A percentile compares a stretch with the other conserved stretches of the same genome.
These are phyloP conservation scores for Alca torda DNA, from an alignment of 2,797 vertebrate species.

Conservation along the genomic window DNA sequence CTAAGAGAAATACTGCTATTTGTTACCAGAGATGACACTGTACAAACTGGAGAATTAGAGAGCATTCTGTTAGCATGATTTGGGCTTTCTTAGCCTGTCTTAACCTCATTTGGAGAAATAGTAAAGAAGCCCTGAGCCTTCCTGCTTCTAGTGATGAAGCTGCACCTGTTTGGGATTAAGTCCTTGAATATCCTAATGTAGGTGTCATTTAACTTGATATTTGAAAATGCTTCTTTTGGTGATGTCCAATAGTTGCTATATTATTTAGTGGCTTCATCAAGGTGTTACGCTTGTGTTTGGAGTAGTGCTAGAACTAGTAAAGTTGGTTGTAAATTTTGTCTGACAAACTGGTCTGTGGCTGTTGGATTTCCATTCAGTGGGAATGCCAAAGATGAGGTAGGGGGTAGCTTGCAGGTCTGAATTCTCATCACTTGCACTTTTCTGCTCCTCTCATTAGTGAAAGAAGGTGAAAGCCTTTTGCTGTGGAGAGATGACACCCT, in stretches of 20 bases:
- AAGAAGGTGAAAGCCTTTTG: background rate
- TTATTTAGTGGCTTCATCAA: background rate
- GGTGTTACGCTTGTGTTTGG: background rate
- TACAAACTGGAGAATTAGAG: background rate
- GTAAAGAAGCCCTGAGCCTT: background rate
- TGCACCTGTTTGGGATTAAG: background rate
- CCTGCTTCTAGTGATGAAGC: background rate
- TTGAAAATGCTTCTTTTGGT: background rate
- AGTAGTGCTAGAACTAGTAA: background rate
- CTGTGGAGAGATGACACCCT: background rate
- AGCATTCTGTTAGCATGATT: background rate
- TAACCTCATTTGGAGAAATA: background rate
- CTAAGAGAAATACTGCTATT: background rate
- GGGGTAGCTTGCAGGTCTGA: background rate
- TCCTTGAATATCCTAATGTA: background rate
- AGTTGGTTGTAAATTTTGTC: background rate
- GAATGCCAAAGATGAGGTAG: background rate
- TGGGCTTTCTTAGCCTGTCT: background rate
- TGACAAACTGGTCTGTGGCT: background rate
- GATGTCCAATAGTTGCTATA: background rate
- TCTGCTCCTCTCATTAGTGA: background rate
- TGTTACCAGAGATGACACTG: background rate
- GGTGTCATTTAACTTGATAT: background rate
- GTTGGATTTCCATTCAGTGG: background rate
- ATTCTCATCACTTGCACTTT: background rate